A percentile compares a stretch with the other conserved stretches of the same genome.
phyloP scores from a whole-genome alignment of 2,888 invertebrate species.

The Dryocosmus kuriphilus region DNA sequence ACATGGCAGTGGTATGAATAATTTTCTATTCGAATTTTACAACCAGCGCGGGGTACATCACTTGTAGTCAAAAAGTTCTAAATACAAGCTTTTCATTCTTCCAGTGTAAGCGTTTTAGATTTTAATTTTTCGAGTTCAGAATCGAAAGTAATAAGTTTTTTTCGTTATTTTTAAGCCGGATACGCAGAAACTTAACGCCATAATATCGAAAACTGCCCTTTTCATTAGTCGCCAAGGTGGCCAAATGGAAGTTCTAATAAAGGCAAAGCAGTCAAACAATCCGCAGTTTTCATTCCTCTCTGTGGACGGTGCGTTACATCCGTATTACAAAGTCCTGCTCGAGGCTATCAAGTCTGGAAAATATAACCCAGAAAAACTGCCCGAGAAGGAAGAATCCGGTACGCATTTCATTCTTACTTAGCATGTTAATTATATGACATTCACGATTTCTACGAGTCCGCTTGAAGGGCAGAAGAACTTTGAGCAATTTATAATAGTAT shows the following conservation, averaged over 20 bases:
- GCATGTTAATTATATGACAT: slow-evolving; percentile 50
- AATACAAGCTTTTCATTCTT: too few species aligned
- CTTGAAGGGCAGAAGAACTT: slow-evolving; percentile 61
- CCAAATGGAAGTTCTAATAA: slow-evolving; percentile 99
- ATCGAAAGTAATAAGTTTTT: neutral
- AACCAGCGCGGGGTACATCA: too few species aligned
- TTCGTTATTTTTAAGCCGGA: slow-evolving; percentile 84
- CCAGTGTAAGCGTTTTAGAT: too few species aligned
- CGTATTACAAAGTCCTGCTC: slow-evolving; percentile 91
- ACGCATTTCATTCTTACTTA: slow-evolving; percentile 65
- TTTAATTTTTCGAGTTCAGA: too few species aligned
- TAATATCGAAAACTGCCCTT: slow-evolving; percentile 96
- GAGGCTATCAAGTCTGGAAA: slow-evolving; percentile 84
- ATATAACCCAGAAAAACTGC: slow-evolving; percentile 79
- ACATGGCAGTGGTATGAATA: slow-evolving; percentile 84
- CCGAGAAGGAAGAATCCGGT: slow-evolving; percentile 76
- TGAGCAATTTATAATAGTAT: slow-evolving; percentile 48
- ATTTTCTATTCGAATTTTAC: slow-evolving; percentile 13
- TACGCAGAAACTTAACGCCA: slow-evolving; percentile 91
- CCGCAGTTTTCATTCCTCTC: slow-evolving; percentile 95
- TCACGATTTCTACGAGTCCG: slow-evolving; percentile 54
- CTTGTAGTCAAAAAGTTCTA: too few species aligned
- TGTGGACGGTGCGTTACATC: slow-evolving; percentile 89
- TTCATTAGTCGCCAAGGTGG: slow-evolving; percentile 94
- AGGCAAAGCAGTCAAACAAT: slow-evolving; percentile 97